A percentile compares a stretch with the other conserved stretches of the same genome.
phyloP scores from a whole-genome alignment of 2,113 vertebrate species.

The Catharus minimus region DNA sequence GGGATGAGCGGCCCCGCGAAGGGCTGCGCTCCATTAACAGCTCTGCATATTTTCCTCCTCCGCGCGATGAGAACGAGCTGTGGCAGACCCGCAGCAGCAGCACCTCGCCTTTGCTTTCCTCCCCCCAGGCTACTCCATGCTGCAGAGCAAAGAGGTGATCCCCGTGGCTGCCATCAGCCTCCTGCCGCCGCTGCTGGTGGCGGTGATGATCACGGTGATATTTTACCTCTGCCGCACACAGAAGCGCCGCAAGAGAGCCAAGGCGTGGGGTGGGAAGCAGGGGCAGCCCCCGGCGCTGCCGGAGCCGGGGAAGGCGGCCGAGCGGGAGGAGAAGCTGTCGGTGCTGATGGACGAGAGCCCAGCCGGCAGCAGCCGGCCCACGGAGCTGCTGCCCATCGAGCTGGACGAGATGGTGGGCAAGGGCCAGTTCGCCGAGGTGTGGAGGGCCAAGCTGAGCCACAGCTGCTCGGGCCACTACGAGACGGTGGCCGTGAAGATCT shows the following conservation, averaged over 20 bases:
- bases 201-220: constrained; percentile 73
- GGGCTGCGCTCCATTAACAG: background rate
- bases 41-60: background rate
- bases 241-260: constrained; percentile 72
- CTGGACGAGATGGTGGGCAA: constrained; percentile 86
- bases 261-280: constrained; percentile 75
- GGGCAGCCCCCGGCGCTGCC: constrained; percentile 60
- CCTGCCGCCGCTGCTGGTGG: constrained; percentile 81
- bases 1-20: background rate
- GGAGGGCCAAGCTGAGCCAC: constrained; percentile 81
- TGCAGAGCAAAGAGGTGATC: constrained; percentile 84
- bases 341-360: constrained; percentile 53
- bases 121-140: constrained; percentile 79
- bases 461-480: constrained; percentile 73
- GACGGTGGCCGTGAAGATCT: constrained; percentile 88
- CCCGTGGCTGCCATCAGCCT: constrained; percentile 87
- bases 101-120: background rate
- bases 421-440: constrained; percentile 87
- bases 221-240: constrained; percentile 87
- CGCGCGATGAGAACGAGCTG: background rate
- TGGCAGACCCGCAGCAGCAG: background rate
- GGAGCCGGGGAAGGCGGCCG: background rate
- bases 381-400: constrained; percentile 82
- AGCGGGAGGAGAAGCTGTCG: constrained; percentile 63
- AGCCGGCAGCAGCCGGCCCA: constrained; percentile 13